Evolutionary conservation across 2,113 vertebrate species (phyloP), one percentile per base, ranked within the genome.

Genomic region (Octodon degus): DNA sequence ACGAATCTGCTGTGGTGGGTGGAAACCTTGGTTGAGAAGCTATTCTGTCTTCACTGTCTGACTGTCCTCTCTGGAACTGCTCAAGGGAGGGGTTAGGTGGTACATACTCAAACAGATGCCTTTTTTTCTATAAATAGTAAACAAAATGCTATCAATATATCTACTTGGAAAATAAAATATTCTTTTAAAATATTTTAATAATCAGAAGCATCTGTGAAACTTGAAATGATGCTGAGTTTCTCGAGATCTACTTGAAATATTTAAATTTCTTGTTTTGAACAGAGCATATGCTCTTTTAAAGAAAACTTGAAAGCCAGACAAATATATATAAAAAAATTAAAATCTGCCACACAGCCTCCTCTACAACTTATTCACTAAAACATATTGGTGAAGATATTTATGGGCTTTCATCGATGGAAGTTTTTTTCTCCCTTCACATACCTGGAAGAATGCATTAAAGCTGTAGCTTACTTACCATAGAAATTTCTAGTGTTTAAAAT

Each of bases 221-320:
- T 37, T 90, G 37, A 86, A 86, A 65, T 7, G 47, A 86, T 1
- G 40, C 20, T 72, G 20, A 68, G 83, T 94, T 89, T 89, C 47
- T 94, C 74, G 93, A 86, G 62, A 63, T 11, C 27, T 70, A 37
- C 50, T 86, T 96, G 67, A 96, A 90, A 55, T 50, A 27, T 85
- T 63, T 32, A 70, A 14, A 47, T 85, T 40, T 37, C 32, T n/a
- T 27, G 91, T 84, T 92, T 89, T 80, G 34, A 94, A 97, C 93
- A 86, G 32, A 83, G 40, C 86, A 82, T 60, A 53, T 65, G 47
- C 22, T 90, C 65, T 86, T 90, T 92, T 47, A 92, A 91, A 86
- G 82, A 92, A n/a, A 76, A 22, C 43, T 37, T 74, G 62, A 80
- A 96, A 94, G 43, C 60, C 27, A 92, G 9, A 79, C 32, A 86